Evolutionary conservation across 2,797 vertebrate species (phyloP), one percentile per base, ranked within the genome.

Genomic region (Pangasius mekongensis): DNA sequence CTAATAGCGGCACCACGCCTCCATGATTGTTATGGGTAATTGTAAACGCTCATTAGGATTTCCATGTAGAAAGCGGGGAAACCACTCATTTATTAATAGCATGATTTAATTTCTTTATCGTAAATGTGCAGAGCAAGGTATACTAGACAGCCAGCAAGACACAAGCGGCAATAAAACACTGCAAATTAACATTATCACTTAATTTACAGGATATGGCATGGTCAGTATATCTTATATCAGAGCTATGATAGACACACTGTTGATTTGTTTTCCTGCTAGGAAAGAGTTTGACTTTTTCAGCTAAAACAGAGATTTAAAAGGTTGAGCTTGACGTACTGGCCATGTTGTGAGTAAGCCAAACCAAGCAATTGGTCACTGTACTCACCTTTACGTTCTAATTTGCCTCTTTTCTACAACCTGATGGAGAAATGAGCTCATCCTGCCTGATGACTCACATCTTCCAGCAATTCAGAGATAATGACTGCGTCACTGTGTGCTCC

Each of bases 1-100:
- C 89, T 92, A 92, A 92, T 91, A 91, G 88, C 86, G 76, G 89
- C 91, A 88, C 89, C 91, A 92, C 89, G 91, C 91, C 91, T 89
- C 87, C 69, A 27, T 22, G 30, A 92, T 91, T 91, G 90, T 92
- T 90, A 92, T 80, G 89, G 91, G 89, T 92, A 91, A 90, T 92
- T 91, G 89, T 88, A 89, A 88, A 77, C 16, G 82, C 86, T 90
- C 90, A 91, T 92, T 92, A 91, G 86, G 88, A 89, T 87, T 91
- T 89, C 88, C 71, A 83, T 83, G 90, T 78, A 83, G 82, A 88
- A 91, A 91, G 87, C 86, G 60, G 67, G 66, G 82, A 89, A 91
- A 84, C 78, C 73, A 36, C 69, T 89, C 76, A 87, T 90, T 90
- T 91, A 89, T 91, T 91, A 92, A 90, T 87, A 86, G 82, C 66